Conservation (phyloP, 2,888 invertebrate genomes). For the Leucophenga montana region DNA sequence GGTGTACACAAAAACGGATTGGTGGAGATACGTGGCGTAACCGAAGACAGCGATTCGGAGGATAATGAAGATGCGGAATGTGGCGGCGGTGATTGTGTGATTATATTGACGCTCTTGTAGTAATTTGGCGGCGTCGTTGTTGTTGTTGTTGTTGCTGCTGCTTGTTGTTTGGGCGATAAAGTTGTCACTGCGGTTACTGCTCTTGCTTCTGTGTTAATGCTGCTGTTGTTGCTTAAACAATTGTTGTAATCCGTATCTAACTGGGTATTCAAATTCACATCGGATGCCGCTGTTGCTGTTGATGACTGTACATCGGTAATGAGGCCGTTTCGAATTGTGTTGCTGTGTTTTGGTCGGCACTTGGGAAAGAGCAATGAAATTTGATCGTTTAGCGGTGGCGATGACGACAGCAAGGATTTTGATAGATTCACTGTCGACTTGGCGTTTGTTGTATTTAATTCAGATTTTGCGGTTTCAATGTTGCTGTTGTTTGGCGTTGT, state of each 20-base stretch:
- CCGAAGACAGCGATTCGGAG: conserved; percentile 72
- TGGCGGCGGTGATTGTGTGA: conserved; percentile 70
- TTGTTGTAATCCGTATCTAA: not conserved
- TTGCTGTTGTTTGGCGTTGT: conserved; percentile 38
- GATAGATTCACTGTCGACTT: conserved; percentile 54
- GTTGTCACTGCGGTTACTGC: conserved; percentile 22
- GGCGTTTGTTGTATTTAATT: conserved; percentile 33
- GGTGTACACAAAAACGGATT: conserved; percentile 70
- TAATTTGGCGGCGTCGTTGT: conserved; percentile 45
- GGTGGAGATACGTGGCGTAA: conserved; percentile 71
- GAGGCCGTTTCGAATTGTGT: conserved; percentile 39
- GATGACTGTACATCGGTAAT: conserved; percentile 40
- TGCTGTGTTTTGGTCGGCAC: conserved; percentile 81
- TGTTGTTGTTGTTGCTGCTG: conserved; percentile 23
- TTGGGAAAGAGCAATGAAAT: conserved; percentile 90
- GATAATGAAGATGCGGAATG: conserved; percentile 71
- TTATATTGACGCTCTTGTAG: conserved; percentile 64
- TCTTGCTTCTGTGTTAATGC: conserved; percentile 34
- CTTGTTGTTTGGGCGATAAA: conserved; percentile 20
- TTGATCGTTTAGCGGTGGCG: conserved; percentile 78
- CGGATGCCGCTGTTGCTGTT: conserved; percentile 46
- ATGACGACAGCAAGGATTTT: conserved; percentile 73
- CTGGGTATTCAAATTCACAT: conserved; percentile 45
- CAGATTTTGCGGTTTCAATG: conserved; percentile 40
- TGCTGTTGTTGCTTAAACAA: conserved; percentile 33